phyloP scores from a whole-genome alignment of 1,140 invertebrate species.

The Reticulitermes speratus region DNA sequence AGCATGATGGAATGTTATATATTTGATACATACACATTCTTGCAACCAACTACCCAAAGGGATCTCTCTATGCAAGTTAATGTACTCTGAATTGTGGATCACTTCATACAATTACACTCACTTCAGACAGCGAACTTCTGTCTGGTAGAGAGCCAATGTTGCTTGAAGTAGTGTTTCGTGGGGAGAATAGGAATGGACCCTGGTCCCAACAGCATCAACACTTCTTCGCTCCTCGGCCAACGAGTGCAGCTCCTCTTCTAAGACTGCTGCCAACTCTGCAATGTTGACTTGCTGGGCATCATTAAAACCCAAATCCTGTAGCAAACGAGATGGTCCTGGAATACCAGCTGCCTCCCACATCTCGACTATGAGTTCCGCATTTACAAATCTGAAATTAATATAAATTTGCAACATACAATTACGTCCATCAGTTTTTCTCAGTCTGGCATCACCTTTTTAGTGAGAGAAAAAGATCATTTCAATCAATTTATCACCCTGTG shows the following conservation, averaged over 20 bases:
- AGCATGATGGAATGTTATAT: too few species aligned
- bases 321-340: conserved; percentile 57
- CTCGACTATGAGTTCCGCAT: conserved; percentile 59
- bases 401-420: neutral
- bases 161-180: conserved; percentile 56
- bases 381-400: conserved; percentile 45
- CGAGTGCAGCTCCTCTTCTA: conserved; percentile 65
- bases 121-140: conserved; percentile 58
- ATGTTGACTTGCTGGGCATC: conserved; percentile 58
- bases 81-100: too few species aligned
- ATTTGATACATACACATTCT: too few species aligned
- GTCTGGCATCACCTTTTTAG: too few species aligned
- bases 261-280: conserved; percentile 64
- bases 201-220: neutral
- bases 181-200: conserved; percentile 41
- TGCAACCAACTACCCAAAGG: too few species aligned
- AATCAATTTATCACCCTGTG: too few species aligned
- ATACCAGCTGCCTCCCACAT: conserved; percentile 72
- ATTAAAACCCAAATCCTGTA: conserved; percentile 69
- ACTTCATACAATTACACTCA: conserved; percentile 40
- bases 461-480: too few species aligned
- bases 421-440: too few species aligned
- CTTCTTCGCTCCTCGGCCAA: neutral
- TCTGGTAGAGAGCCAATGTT: conserved; percentile 57
- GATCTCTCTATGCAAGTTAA: too few species aligned